Evolutionary conservation across 2,113 vertebrate species (phyloP), one percentile per base, ranked within the genome.

Genomic region (Rhineura floridana): DNA sequence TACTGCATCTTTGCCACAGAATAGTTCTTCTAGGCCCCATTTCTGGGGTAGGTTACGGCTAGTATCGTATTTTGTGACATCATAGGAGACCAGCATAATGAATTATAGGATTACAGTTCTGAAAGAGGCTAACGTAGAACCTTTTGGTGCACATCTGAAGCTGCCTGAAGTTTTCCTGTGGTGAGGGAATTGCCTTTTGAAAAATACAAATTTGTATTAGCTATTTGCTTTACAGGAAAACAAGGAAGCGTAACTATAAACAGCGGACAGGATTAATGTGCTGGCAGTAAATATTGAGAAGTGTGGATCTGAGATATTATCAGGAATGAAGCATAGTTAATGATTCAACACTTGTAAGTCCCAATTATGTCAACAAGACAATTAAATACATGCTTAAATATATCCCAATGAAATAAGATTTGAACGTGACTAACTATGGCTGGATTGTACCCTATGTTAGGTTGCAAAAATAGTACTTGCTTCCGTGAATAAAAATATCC

Each of bases 381-480:
- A 11, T 59, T 33, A 1, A 65, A 23, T n/a, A 85, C 39, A 63
- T 65, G 42, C 12, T 67, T 79, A 52, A 69, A 69, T 80, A 52
- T 42, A n/a, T 55, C 28, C n/a, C 36, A 52, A 62, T 36, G 7
- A 69, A 80, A 69, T 21, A 59, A 25, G 25, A 80, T 50, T 76
- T 85, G 72, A 63, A 85, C 75, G 70, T 75, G 39, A 30, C 28
- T 73, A 50, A 75, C 36, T 85, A 42, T 84, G 30, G 23, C 39
- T 39, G 19, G 44, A 70, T 12, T 21, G 28, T 55, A 25, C 39
- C 33, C 23, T 81, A n/a, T 0, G 0, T 89, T 86, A 87, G 83
- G 30, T 85, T 78, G 6, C 89, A 83, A 93, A 91, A 87, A 87
- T 88, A 88, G 55, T 30, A 81, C 65, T 92, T 87, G 76, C 83